Evolutionary conservation across 2,888 invertebrate species (phyloP).

Genomic region (Tetragnatha montana): DNA sequence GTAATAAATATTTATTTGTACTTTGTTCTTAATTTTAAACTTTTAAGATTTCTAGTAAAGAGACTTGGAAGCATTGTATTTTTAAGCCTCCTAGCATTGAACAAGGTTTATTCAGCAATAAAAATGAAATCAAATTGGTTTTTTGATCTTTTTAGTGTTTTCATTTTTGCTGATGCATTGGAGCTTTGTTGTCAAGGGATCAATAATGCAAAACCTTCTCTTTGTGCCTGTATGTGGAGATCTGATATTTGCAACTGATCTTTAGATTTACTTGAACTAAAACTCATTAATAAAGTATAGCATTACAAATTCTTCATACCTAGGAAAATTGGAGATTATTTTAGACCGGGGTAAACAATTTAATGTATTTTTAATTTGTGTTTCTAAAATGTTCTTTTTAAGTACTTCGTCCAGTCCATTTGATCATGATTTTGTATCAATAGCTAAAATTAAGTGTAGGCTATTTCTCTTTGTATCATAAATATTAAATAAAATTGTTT

Average conservation of each 20-base stretch:
- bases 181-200: background rate
- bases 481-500: background rate
- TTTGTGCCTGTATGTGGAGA: background rate
- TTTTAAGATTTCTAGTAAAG: background rate
- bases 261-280: background rate
- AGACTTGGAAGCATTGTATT: background rate
- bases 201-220: background rate
- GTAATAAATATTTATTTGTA: slow-evolving; percentile 52
- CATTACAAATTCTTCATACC: no score
- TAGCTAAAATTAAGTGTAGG: background rate
- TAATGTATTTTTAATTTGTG: background rate
- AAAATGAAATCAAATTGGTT: background rate
- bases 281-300: no score
- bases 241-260: background rate
- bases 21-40: slow-evolving; percentile 31
- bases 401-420: background rate
- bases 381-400: background rate
- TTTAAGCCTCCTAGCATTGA: slow-evolving; percentile 45
- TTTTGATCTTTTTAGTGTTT: background rate
- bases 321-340: no score
- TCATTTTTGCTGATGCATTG: background rate
- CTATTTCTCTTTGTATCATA: background rate
- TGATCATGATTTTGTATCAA: background rate
- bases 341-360: background rate
- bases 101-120: slow-evolving; percentile 4